phyloP scores from a whole-genome alignment of 1,140 invertebrate species.

The Macrotrachela quadricornifera region DNA sequence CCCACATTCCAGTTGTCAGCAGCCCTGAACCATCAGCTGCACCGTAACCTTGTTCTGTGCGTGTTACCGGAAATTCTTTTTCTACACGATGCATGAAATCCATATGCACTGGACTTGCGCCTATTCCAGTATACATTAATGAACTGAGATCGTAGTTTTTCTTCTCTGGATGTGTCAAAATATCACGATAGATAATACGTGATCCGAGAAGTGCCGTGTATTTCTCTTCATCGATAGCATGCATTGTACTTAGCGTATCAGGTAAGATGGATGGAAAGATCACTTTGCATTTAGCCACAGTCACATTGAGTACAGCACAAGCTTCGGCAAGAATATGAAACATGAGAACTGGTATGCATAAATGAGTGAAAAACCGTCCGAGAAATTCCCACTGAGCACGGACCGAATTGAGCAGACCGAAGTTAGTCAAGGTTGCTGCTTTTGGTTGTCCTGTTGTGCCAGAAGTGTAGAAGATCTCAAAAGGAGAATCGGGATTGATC shows the following conservation, averaged over 20 bases:
- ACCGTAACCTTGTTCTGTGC: not conserved
- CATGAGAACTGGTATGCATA: no score
- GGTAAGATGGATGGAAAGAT: conserved; percentile 47
- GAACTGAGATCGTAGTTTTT: conserved; percentile 24
- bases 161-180: conserved; percentile 35
- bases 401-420: no score
- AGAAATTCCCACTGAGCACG: no score
- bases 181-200: conserved; percentile 85
- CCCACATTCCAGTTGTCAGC: not conserved
- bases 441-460: no score
- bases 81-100: not conserved
- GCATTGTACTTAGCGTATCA: conserved; percentile 43
- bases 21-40: not conserved
- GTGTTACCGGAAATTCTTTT: not conserved
- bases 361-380: no score
- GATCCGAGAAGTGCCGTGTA: conserved; percentile 64
- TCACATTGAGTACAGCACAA: no score
- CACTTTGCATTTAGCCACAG: conserved; percentile 26
- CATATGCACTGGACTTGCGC: not conserved
- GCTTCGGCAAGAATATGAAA: no score
- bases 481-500: no score
- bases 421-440: no score
- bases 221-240: conserved; percentile 46
- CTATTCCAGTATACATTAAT: conserved; percentile 15
- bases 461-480: no score